Evolutionary conservation across 2,113 vertebrate genomes (phyloP), one percentile per base, ranked within the genome.

Genomic region (Cacatua alba): DNA sequence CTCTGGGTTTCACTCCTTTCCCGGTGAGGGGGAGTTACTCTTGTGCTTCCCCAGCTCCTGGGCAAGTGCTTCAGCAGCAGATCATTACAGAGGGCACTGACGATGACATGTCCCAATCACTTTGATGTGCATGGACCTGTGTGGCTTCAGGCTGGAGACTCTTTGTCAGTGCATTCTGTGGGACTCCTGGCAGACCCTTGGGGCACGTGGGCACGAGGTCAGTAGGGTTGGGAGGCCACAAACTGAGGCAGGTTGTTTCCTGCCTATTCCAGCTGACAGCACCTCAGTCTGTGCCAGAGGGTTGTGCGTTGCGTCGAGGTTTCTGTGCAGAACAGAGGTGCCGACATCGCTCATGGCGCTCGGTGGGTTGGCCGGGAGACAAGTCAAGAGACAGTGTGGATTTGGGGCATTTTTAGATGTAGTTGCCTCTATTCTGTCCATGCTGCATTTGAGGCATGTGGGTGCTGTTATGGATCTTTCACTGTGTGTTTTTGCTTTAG

Each of bases 51-150:
- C 7, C 28, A 31, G 1, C 13, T 69, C 31, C 51, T 11, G 9
- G 55, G 13, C n/a, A 48, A 25, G 23, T 10, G 24, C 35, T 82
- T 57, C 35, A 51, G 20, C 28, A 46, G 70, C 44, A n/a, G 43
- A 13, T 5, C 29, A 1, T 26, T 16, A 8, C 0, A 1, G 19
- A 12, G 44, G 39, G 19, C 10, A 4, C 3, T 10, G n/a, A 28
- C 11, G 19, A 9, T 43, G 57, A 29, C 11, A 1, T 1, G 6
- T 70, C 10, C n/a, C 23, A 17, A 6, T 81, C 0, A 5, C 65
- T 37, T 57, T 43, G 33, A 7, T 39, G 51, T 0, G 0, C 7
- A 0, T 4, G 14, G 44, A 39, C n/a, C 19, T 26, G 31, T 6
- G 19, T 49, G 44, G 24, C 53, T 35, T 69, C 26, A 41, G 43